Evolutionary conservation across 1,140 invertebrate species (phyloP).

Genomic region (Listronotus bonariensis): DNA sequence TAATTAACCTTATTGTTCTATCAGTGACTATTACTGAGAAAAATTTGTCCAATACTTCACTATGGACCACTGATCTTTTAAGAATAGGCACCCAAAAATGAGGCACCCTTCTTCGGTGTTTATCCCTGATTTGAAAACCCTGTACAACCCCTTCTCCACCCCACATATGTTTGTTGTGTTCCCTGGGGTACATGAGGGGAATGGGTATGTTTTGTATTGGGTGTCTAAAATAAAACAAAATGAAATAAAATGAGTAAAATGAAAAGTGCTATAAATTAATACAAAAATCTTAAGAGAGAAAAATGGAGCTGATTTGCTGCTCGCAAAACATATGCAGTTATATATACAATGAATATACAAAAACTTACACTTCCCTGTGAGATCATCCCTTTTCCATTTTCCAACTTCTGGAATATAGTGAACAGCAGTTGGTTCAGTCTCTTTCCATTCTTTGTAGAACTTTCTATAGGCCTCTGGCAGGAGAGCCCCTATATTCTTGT

Average conservation of each 20-base stretch:
- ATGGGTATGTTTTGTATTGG: conserved; percentile 81
- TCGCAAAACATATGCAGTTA: neutral
- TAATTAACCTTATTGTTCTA: conserved; percentile 80
- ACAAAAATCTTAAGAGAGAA: too few relatives aligned
- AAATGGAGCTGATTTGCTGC: too few relatives aligned
- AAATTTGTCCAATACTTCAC: conserved; percentile 89
- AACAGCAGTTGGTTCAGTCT: conserved; percentile 74
- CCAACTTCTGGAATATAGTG: conserved; percentile 81
- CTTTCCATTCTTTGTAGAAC: conserved; percentile 85
- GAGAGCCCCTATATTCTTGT: conserved; percentile 60
- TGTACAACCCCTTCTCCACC: conserved; percentile 94
- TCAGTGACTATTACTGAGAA: conserved; percentile 81
- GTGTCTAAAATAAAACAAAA: conserved; percentile 54
- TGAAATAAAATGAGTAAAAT: neutral
- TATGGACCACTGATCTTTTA: conserved; percentile 82
- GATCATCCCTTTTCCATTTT: conserved; percentile 73
- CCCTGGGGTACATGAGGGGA: conserved; percentile 75
- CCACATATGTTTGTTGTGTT: conserved; percentile 89
- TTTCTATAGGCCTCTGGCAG: conserved; percentile 87
- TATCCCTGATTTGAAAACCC: conserved; percentile 78
- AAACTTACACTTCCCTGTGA: conserved; percentile 69
- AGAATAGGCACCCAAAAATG: conserved; percentile 87
- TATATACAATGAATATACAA: conserved; percentile 3
- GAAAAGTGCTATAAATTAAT: too few relatives aligned
- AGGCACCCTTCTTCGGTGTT: conserved; percentile 66